phyloP scores from a whole-genome alignment of 2,113 vertebrate genomes.

The Lipophrys pholis region DNA sequence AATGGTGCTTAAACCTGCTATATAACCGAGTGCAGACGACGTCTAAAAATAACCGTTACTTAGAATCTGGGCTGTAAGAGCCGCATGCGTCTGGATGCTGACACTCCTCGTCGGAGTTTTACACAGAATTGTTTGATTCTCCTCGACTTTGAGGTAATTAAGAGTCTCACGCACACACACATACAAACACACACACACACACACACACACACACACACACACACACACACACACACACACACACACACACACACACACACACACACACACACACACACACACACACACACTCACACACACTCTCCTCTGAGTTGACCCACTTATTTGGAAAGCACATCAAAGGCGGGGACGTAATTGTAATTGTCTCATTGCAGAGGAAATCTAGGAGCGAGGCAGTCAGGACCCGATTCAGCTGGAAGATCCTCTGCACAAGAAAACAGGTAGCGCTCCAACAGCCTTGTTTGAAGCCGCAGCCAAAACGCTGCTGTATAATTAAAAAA shows the following conservation, averaged over 20 bases:
- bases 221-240: no score
- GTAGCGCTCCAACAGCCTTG: slow-evolving; percentile 10
- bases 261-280: no score
- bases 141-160: slow-evolving; percentile 47
- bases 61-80: not conserved
- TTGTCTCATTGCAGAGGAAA: slow-evolving; percentile 51
- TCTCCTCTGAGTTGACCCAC: slow-evolving; percentile 58
- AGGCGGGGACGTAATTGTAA: slow-evolving; percentile 45
- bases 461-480: slow-evolving; percentile 49
- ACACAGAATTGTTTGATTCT: slow-evolving; percentile 45
- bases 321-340: slow-evolving; percentile 67
- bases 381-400: slow-evolving; percentile 25
- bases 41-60: slow-evolving; percentile 11
- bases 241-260: no score
- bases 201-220: no score
- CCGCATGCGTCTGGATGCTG: not conserved
- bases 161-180: no score
- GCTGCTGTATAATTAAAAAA: slow-evolving; percentile 54
- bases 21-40: not conserved
- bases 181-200: no score
- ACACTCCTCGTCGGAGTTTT: slow-evolving; percentile 17
- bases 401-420: slow-evolving; percentile 26
- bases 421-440: slow-evolving; percentile 26
- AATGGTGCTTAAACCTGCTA: no score
- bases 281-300: no score